These are phyloP conservation scores for Phenacoccus solenopsis DNA, from an alignment of 1,140 invertebrate species.

Conservation along the genomic window DNA sequence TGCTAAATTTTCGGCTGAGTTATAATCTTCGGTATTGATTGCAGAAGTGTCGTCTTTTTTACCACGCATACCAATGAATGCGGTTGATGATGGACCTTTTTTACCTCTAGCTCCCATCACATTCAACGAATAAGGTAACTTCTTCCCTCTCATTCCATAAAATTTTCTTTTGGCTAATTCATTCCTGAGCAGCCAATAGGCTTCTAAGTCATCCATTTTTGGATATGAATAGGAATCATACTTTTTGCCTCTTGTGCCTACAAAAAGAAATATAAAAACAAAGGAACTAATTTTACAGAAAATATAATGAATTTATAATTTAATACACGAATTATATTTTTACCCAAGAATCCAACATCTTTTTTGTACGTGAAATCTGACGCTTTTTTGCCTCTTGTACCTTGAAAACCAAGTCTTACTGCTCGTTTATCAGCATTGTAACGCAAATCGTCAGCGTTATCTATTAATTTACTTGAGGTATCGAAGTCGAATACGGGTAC, in stretches of 20 bases:
- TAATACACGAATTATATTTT: too few relatives aligned
- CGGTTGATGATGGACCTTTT: conserved; percentile 21
- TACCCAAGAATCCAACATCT: neutral
- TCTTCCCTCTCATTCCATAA: conserved; percentile 14
- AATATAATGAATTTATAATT: neutral
- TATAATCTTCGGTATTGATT: neutral
- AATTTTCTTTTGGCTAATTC: conserved; percentile 10
- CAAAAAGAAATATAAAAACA: neutral
- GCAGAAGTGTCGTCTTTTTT: conserved; percentile 19
- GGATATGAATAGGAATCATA: neutral
- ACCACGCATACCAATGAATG: conserved; percentile 25
- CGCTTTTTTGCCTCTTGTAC: neutral
- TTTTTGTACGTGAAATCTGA: neutral
- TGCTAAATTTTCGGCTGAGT: neutral
- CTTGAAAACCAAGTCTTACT: neutral
- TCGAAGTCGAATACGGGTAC: neutral
- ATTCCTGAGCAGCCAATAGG: neutral
- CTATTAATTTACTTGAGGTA: neutral
- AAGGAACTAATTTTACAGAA: too few relatives aligned
- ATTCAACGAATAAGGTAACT: conserved; percentile 6
- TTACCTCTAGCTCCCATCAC: conserved; percentile 21
- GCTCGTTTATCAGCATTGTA: neutral
- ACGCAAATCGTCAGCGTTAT: neutral
- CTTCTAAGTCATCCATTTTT: neutral
- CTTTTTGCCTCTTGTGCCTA: conserved; percentile 4